Base-by-base conservation (phyloP, 2,797 vertebrate genomes). In the Pelodytes ibericus region DNA sequence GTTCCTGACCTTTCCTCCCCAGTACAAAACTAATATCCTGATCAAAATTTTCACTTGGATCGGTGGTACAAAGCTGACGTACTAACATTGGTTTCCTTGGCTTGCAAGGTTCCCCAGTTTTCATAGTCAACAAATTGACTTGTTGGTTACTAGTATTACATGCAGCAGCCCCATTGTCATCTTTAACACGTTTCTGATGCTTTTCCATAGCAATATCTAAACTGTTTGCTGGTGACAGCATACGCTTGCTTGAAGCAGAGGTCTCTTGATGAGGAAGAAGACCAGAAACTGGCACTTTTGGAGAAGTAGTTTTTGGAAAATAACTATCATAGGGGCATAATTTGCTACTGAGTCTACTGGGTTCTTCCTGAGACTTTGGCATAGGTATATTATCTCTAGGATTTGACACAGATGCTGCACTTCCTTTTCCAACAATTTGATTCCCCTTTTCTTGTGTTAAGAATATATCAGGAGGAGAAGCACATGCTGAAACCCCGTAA, bases 121-220 rank as follows among this genome's bases (percentile, higher is more conserved):
- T 94, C 41, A 90, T 73, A 10, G 87, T 93, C 2, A 92, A 70
- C 57, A 94, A 92, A 81, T 91, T 93, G 11, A 92, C 64, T 0
- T 92, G 91, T 41, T 93, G 87, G 29, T 88, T 82, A 39, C 96
- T 95, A 6, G 94, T 89, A 20, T 93, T 68, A 75, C 95, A 97
- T 60, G 93, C 92, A 68, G 94, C 92, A 68, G 94, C 92, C n/a
- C 97, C 96, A 0, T 94, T 96, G 82, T 99, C 98, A 80, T 99
- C 98, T 85, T 99, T 99, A 16, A 95, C 96, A 13, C 98, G 93
- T 73, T 99, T 99, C 44, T 99, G 98, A 57, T 99, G 96, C 82
- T 99, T 99, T 81, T 99, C 98, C 98, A 99, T 99, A 83, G 97
- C 98, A 81, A 99, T 99, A 85, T 99, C 98, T 84, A 99, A 90